Evolutionary conservation across 2,888 invertebrate species (phyloP), one percentile per base, ranked within the genome.

Genomic region (Nomada ruficornis): DNA sequence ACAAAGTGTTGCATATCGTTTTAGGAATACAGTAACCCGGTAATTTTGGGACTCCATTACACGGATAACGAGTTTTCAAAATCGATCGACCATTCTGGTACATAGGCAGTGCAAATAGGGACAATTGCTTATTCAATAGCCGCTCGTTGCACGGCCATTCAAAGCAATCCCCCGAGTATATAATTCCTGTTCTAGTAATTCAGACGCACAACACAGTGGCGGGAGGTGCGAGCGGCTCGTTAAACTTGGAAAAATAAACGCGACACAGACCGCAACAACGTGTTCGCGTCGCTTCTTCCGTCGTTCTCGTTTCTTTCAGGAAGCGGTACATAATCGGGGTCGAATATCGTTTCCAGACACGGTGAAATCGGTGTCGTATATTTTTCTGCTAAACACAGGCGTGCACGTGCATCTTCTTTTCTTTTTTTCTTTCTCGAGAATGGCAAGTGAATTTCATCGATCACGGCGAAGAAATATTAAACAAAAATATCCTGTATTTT

Each of bases 101-200:
- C 36, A 36, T 36, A 36, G 7, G 7, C 36, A 36, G 36, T 11
- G 55, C 10, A 20, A 10, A 23, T 36, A 26, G 57, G 20, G 64
- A 75, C 81, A 54, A 81, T 81, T 82, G 81, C 81, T 81, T 82
- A 82, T 82, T 82, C 82, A 81, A 82, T 82, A 81, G 82, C 59
- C 74, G 68, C 74, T 81, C 81, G 82, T 74, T 74, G 64, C 69
- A 59, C 59, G 68, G 74, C 64, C 64, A 82, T 81, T 82, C 82
- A 65, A 69, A 69, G 68, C 74, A 69, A 81, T 81, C 82, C 81
- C 82, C 54, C 73, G 82, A 81, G 80, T 80, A 7, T 36, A 36
- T 36, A 80, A 81, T 80, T 81, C 73, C 73, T 55, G 67, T 81
- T 73, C 80, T 44, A 55, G 80, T 81, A 68, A 81, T 80, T 81